Evolutionary conservation across 1,140 invertebrate genomes (phyloP).

Genomic region (Tribolium madens): DNA sequence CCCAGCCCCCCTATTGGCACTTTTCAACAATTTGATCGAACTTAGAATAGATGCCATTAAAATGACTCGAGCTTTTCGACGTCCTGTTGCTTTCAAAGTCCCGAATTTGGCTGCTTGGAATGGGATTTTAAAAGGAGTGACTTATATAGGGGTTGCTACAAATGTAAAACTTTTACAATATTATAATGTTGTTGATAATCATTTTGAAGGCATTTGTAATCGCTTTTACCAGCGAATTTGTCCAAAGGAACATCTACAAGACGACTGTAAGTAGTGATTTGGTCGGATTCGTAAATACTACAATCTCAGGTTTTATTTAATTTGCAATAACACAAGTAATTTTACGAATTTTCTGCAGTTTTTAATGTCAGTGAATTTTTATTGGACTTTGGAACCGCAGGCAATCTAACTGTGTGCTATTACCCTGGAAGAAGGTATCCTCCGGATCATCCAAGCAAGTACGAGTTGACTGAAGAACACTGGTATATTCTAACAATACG

Average conservation of each 20-base stretch:
- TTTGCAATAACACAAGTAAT: background rate
- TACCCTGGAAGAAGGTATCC: slow-evolving; percentile 45
- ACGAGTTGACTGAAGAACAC: slow-evolving; percentile 22
- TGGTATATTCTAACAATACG: slow-evolving; percentile 24
- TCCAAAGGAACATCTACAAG: slow-evolving; percentile 90
- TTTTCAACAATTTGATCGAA: slow-evolving; percentile 86
- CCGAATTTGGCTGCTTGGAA: slow-evolving; percentile 78
- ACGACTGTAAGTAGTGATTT: slow-evolving; percentile 70
- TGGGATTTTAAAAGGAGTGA: slow-evolving; percentile 54
- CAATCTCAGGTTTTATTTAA: slow-evolving; percentile 67
- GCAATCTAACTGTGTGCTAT: slow-evolving; percentile 12
- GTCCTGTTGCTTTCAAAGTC: slow-evolving; percentile 77
- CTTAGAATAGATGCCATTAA: slow-evolving; percentile 84
- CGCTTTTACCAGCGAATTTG: slow-evolving; percentile 97
- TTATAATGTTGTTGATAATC: background rate
- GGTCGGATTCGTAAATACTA: slow-evolving; percentile 85
- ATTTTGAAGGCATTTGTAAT: slow-evolving; percentile 92
- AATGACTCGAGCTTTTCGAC: slow-evolving; percentile 76
- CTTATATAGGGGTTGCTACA: slow-evolving; percentile 55
- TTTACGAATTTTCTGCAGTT: slow-evolving; percentile 1
- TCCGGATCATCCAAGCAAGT: slow-evolving; percentile 21
- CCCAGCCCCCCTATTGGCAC: slow-evolving; percentile 81
- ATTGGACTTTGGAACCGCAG: background rate
- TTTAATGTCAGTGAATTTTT: slow-evolving; percentile 23
- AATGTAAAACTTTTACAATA: slow-evolving; percentile 55